These are phyloP conservation scores for Megaustenia siamemsis DNA, from an alignment of 2,888 invertebrate genomes.

Conservation along the genomic window DNA sequence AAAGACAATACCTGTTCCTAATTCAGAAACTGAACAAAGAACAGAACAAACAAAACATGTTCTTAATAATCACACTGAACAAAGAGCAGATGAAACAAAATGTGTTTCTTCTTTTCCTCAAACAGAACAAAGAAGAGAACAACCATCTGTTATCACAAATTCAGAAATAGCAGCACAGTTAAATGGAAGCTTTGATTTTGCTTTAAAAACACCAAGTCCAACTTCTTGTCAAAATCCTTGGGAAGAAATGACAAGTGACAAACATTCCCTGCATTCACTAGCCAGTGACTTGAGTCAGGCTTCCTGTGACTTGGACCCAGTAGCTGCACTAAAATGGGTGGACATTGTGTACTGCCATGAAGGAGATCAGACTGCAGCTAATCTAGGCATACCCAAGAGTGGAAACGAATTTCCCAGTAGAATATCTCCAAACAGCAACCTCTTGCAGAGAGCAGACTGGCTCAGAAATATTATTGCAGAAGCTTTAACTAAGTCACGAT, in stretches of 20 bases:
- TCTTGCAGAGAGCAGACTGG: slow-evolving; percentile 28
- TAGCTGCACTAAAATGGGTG: slow-evolving; percentile 20
- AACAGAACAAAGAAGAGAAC: too few relatives aligned
- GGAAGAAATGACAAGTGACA: not conserved
- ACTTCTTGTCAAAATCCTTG: too few relatives aligned
- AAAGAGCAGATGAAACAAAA: too few relatives aligned
- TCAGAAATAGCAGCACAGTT: too few relatives aligned
- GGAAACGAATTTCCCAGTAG: not conserved
- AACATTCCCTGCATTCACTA: not conserved
- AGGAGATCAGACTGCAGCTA: not conserved
- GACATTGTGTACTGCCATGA: slow-evolving; percentile 30
- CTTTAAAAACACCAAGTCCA: too few relatives aligned
- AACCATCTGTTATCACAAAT: too few relatives aligned
- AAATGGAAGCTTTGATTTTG: too few relatives aligned
- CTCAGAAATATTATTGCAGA: not conserved
- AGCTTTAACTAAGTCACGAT: not conserved
- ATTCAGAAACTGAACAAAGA: too few relatives aligned
- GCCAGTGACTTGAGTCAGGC: not conserved
- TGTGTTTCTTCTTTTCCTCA: too few relatives aligned
- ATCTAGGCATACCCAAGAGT: not conserved
- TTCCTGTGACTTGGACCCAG: not conserved
- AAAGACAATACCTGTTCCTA: too few relatives aligned
- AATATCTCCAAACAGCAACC: not conserved
- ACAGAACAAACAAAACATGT: too few relatives aligned
- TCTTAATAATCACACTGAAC: too few relatives aligned